Percentiles rank a stretch among this genome's conserved stretches.
Evolutionary conservation across 2,888 invertebrate species (phyloP).

Genomic region (Platerodrilus igneus): DNA sequence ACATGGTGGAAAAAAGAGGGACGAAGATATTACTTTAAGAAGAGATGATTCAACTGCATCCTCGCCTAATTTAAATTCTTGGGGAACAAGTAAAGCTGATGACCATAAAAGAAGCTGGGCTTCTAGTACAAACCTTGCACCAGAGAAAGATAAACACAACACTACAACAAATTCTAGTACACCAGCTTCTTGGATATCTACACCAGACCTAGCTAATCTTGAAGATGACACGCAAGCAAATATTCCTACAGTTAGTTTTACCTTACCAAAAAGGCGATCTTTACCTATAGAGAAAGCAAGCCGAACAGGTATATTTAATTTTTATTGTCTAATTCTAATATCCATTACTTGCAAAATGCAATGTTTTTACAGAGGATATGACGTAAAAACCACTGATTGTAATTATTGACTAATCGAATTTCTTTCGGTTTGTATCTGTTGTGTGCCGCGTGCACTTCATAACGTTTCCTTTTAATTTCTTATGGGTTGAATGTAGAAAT

Average conservation of each 20-base stretch:
- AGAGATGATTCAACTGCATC: conserved; percentile 63
- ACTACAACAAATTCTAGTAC: conserved; percentile 33
- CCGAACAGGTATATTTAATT: conserved; percentile 37
- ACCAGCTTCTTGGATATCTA: conserved; percentile 73
- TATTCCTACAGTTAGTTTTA: conserved; percentile 62
- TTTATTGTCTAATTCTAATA: too few species aligned
- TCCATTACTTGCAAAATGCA: too few species aligned
- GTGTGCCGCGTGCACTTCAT: too few species aligned
- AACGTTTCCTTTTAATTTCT: too few species aligned
- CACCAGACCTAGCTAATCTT: conserved; percentile 70
- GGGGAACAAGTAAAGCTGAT: conserved; percentile 42
- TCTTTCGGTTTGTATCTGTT: too few species aligned
- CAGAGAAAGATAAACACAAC: conserved; percentile 32
- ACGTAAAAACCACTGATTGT: too few species aligned
- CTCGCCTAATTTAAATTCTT: conserved; percentile 70
- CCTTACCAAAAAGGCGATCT: conserved; percentile 61
- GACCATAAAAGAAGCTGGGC: conserved; percentile 59
- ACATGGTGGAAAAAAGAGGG: conserved; percentile 71
- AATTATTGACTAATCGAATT: too few species aligned
- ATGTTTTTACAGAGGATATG: too few species aligned
- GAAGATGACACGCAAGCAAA: conserved; percentile 57
- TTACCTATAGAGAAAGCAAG: conserved; percentile 58
- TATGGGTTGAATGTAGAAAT: too few species aligned
- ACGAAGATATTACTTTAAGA: conserved; percentile 53
- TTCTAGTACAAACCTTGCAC: conserved; percentile 65